Conservation (phyloP, 2,888 invertebrate genomes). For the Alitta virens region DNA sequence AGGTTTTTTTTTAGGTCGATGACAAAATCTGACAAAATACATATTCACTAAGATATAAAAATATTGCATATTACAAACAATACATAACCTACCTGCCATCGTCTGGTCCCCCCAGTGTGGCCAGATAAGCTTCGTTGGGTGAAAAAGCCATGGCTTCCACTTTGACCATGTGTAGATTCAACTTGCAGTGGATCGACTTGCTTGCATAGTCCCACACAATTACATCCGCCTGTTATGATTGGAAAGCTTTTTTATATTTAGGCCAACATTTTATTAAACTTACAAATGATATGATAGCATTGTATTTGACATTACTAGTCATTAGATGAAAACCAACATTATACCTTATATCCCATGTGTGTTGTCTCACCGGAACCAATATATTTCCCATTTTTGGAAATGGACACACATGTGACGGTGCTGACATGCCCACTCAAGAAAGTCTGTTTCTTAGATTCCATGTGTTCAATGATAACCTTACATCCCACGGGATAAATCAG, state of each 20-base stretch:
- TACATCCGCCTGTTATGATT: slow-evolving; percentile 64
- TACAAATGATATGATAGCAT: no score
- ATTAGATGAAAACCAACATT: no score
- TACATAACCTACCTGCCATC: slow-evolving; percentile 67
- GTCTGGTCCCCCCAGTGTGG: slow-evolving; percentile 85
- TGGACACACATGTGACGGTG: slow-evolving; percentile 54
- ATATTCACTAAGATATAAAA: no score
- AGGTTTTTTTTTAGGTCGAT: not conserved
- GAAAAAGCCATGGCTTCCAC: slow-evolving; percentile 84
- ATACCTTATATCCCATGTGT: slow-evolving; percentile 83
- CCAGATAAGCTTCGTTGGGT: slow-evolving; percentile 74
- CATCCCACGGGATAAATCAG: slow-evolving; percentile 57
- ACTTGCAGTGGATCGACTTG: slow-evolving; percentile 65
- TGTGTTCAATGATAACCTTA: slow-evolving; percentile 55
- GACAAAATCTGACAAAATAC: no score
- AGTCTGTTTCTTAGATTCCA: slow-evolving; percentile 43
- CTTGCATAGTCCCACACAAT: slow-evolving; percentile 83
- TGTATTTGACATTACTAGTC: no score
- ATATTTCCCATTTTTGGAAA: slow-evolving; percentile 71
- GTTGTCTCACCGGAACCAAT: slow-evolving; percentile 88
- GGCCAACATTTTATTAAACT: no score
- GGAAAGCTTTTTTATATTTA: no score
- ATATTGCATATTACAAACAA: no score
- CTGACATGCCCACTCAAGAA: slow-evolving; percentile 57
- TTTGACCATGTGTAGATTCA: slow-evolving; percentile 84